These are phyloP conservation scores for Circaetus gallicus DNA, from an alignment of 2,113 vertebrate species.

Conservation along the genomic window DNA sequence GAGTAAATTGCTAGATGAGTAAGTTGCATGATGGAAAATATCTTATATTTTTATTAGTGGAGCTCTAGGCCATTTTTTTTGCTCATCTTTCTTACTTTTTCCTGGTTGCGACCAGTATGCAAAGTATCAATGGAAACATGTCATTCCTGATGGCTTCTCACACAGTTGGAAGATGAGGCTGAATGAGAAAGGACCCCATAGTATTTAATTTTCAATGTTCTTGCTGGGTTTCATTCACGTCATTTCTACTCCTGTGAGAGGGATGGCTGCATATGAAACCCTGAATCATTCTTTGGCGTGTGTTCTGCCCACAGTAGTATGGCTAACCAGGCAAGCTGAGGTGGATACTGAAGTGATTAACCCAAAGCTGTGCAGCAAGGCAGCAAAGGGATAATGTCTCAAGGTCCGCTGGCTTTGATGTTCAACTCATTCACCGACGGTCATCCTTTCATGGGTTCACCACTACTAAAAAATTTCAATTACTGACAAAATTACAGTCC, in stretches of 20 bases:
- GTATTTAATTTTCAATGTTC: neutral
- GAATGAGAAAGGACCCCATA: neutral
- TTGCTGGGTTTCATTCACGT: neutral
- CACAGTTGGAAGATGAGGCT: neutral
- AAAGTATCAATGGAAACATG: neutral
- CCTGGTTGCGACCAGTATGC: neutral
- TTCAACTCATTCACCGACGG: fast-evolving
- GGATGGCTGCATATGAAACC: fast-evolving
- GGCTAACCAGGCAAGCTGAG: fast-evolving
- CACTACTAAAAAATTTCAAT: neutral
- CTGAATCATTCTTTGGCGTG: neutral
- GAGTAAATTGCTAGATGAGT: slow-evolving; percentile 49
- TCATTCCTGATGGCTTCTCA: neutral
- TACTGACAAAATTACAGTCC: neutral
- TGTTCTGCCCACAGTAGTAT: neutral
- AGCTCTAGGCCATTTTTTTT: neutral
- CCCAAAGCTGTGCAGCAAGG: neutral
- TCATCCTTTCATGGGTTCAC: neutral
- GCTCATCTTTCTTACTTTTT: neutral
- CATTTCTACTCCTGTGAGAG: neutral
- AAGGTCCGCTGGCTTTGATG: neutral
- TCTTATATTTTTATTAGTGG: neutral
- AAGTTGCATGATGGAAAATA: slow-evolving; percentile 35
- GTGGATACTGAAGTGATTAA: neutral
- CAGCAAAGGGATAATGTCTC: neutral